These are phyloP conservation scores for Danionella cerebrum DNA, from an alignment of 2,113 vertebrate genomes.

Conservation along the genomic window DNA sequence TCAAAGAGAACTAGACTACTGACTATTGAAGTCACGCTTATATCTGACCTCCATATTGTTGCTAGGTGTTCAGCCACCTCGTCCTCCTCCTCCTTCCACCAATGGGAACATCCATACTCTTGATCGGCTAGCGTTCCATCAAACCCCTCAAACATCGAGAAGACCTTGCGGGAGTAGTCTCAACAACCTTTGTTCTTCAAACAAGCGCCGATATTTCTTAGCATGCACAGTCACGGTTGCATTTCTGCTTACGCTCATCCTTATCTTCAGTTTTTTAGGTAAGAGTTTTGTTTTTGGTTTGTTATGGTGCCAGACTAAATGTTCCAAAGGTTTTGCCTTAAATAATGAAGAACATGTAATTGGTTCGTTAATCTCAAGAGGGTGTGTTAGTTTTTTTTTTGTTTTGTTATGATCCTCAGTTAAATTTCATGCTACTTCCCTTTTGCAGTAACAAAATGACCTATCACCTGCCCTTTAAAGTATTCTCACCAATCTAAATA, in stretches of 20 bases:
- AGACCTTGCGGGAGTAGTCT: not conserved
- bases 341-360: too few species aligned
- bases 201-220: not conserved
- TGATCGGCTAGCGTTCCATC: conserved; percentile 14
- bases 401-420: too few species aligned
- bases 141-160: not conserved
- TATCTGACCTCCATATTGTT: not conserved
- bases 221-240: conserved; percentile 1
- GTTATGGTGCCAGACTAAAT: not conserved
- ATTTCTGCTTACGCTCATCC: conserved; percentile 25
- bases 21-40: not conserved
- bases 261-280: conserved; percentile 39
- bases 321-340: not conserved
- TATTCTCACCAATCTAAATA: too few species aligned
- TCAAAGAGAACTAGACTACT: not conserved
- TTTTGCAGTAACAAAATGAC: too few species aligned
- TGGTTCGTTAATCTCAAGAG: too few species aligned
- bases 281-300: not conserved
- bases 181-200: conserved; percentile 6
- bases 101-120: conserved; percentile 29
- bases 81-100: conserved; percentile 24
- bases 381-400: too few species aligned
- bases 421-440: too few species aligned
- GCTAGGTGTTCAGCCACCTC: conserved; percentile 23
- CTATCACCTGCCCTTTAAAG: too few species aligned